Evolutionary conservation across 2,113 vertebrate species (phyloP), one percentile per base, ranked within the genome.

Genomic region (Eurystomus gularis): DNA sequence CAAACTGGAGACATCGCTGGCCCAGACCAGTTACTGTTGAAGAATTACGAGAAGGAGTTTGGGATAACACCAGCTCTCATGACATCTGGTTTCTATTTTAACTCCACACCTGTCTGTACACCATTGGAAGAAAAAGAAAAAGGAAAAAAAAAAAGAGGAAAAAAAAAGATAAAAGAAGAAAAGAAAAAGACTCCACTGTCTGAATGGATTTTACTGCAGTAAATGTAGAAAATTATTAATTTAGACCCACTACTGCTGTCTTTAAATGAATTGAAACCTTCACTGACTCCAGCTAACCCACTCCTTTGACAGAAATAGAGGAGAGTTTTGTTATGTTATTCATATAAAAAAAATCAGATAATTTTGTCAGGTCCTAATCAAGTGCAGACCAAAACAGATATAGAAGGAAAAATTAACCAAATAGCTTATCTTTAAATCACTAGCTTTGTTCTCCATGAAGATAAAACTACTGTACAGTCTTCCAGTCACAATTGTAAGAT

Each of bases 61-160:
- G 75, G 60, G 65, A 82, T 64, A 90, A 64, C 60, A 90, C 8
- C 52, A 82, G 42, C 65, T 61, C 8, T 0, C 26, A n/a, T 19
- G 31, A 71, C 57, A 83, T n/a, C 26, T 90, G 60, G 24, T 78
- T 94, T 95, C 77, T 78, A 49, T 94, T 93, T 93, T 88, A 92
- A 60, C 49, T 61, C 35, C 35, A 75, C 60, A 92, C 40, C 64
- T 96, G 61, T 80, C 58, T 1, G 1, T 68, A 77, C 24, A 35
- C 16, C 42, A 37, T 8, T 29, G 17, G 31, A 85, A 52, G 33
- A 40, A 55, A 60, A 55, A 10, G 1, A 40, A 44, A 62, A 29
- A 2, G 8, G 23, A 37, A 35, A 39, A 37, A 62, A 33, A 2
- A 10, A 12, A 14, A 20, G 14, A 39, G 28, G 17, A 5, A 37